Conservation (phyloP, 2,797 vertebrate species). For the Eulemur coronatus region DNA sequence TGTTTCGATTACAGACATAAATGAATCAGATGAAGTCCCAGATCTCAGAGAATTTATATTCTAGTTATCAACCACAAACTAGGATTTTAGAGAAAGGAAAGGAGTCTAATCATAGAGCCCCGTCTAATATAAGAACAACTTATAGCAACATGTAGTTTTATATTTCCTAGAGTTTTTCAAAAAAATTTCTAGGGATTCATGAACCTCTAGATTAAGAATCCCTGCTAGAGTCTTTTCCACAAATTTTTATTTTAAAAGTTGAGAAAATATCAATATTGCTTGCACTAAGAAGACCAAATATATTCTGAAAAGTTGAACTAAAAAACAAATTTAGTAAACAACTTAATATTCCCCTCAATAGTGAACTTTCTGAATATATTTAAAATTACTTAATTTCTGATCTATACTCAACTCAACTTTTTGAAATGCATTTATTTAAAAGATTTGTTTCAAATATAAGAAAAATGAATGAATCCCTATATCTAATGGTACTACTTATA, state of each 20-base stretch:
- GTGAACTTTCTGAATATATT: background rate
- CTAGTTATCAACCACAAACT: slow-evolving; percentile 17
- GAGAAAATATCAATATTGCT: background rate
- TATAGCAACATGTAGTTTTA: background rate
- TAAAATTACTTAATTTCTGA: slow-evolving; percentile 25
- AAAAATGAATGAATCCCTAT: slow-evolving; percentile 25
- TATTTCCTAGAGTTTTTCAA: background rate
- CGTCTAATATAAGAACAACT: background rate
- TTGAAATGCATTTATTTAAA: background rate
- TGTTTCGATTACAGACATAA: background rate
- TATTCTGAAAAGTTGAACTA: background rate
- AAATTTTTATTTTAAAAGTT: slow-evolving; percentile 12
- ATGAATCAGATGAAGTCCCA: background rate
- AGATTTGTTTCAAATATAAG: background rate
- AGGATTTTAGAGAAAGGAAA: slow-evolving; percentile 37
- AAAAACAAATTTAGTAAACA: background rate
- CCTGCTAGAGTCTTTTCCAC: background rate
- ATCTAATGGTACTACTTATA: background rate
- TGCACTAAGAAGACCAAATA: background rate
- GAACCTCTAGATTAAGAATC: background rate
- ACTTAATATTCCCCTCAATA: background rate
- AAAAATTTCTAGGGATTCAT: background rate
- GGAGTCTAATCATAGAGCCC: background rate
- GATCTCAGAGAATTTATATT: background rate
- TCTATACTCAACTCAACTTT: slow-evolving; percentile 2